Evolutionary conservation across 2,888 invertebrate genomes (phyloP), one percentile per base, ranked within the genome.

Genomic region (Pediacus dermestoides): DNA sequence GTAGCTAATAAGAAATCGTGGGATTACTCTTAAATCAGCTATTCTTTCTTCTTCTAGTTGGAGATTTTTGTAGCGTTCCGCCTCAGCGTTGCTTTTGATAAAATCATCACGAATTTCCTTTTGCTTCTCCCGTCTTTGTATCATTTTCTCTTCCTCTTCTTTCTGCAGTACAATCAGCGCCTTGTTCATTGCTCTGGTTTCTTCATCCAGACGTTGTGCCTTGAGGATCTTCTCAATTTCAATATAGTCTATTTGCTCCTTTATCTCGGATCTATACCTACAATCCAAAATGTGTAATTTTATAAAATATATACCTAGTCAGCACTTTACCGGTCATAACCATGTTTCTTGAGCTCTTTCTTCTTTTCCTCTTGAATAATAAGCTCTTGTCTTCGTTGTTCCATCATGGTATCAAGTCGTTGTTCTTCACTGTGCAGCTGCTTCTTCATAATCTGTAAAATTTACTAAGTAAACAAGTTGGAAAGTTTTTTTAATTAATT

Each of bases 351-450:
- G n/a, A n/a, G n/a, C n/a, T 12, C 70, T 66, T 50, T 70, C 68
- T 34, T 75, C 70, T 9, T 61, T 45, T 78, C 76, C 7, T 80
- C 79, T 1, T 74, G 71, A 14, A 69, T 59, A 2, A 82, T 71
- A 0, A 74, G 77, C 34, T 71, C 68, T 44, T 73, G 67, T 1
- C 84, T 74, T 52, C 80, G 76, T 58, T 82, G 78, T 53, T 85
- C 85, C 82, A 85, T 83, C 67, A 84, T 78, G 8, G 74, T 72
- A 47, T 85, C 81, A 32, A 84, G 71, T 67, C 79, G 67, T 42
- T 64, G 63, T 40, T 78, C 70, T 51, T 80, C 79, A 16, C 76
- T 76, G 15, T 71, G 70, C 1, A 78, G 46, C 45, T 79, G 77
- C 54, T 73, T 75, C 59, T 74, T 71, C 28, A 80, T 75, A 16